Percentiles rank a stretch among this genome's conserved stretches.
These are phyloP conservation scores for Limulus polyphemus DNA, from an alignment of 2,888 invertebrate species.

Conservation along the genomic window DNA sequence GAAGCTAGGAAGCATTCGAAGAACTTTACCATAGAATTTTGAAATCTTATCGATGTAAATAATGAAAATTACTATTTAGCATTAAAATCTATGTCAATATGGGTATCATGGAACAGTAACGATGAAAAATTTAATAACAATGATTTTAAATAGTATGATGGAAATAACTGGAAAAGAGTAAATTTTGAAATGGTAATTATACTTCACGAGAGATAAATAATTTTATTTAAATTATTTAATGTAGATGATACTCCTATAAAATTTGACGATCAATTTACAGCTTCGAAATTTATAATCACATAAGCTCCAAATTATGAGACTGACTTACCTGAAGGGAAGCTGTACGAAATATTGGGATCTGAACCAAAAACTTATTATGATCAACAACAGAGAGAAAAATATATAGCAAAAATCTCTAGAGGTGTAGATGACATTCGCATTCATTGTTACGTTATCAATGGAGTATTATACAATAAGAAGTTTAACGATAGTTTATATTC, in stretches of 20 bases:
- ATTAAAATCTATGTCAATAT: not conserved
- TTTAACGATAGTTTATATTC: not conserved
- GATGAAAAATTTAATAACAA: not conserved
- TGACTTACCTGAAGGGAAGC: not conserved
- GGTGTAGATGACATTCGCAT: not conserved
- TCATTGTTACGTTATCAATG: not conserved
- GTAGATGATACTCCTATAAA: not conserved
- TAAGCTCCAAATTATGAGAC: not conserved
- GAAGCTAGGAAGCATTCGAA: not conserved
- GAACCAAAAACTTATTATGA: not conserved
- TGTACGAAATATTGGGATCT: not conserved
- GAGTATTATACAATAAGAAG: not conserved
- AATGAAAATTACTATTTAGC: not conserved
- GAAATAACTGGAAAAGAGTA: not conserved
- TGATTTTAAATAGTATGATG: not conserved
- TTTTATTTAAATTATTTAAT: not conserved
- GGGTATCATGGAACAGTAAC: not conserved
- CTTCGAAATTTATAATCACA: not conserved
- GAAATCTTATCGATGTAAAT: too few relatives aligned
- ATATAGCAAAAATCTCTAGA: not conserved
- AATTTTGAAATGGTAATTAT: not conserved
- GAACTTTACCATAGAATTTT: constrained; percentile 1
- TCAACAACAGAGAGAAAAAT: not conserved
- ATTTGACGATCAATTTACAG: not conserved
- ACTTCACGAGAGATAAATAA: not conserved